Percentiles rank a stretch among this genome's conserved stretches.
Evolutionary conservation across 1,140 invertebrate species (phyloP).

Genomic region (Lutraria rhynchaena): DNA sequence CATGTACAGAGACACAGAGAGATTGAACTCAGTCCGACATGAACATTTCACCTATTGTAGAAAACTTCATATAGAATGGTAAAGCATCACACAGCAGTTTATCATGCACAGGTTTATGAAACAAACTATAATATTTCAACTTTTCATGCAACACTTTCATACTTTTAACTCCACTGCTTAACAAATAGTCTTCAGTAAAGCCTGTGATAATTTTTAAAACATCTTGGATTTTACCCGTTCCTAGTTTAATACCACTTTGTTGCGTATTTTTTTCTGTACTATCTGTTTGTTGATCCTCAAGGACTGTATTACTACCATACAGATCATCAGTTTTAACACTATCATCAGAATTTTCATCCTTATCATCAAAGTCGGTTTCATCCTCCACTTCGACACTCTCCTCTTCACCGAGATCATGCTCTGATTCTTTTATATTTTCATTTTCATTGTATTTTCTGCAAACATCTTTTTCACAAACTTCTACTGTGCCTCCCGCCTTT

Average conservation of each 20-base stretch:
- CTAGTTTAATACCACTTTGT: not conserved
- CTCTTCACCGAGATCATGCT: not conserved
- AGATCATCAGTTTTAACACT: conserved; percentile 6
- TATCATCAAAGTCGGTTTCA: not conserved
- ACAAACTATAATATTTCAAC: conserved; percentile 79
- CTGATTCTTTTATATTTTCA: conserved; percentile 19
- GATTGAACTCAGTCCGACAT: conserved; percentile 14
- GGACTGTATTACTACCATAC: not conserved
- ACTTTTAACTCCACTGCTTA: conserved; percentile 23
- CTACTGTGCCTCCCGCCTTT: not conserved
- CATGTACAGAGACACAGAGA: too few species aligned
- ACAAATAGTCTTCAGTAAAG: conserved; percentile 39
- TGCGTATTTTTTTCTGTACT: conserved; percentile 1
- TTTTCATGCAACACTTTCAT: conserved; percentile 42
- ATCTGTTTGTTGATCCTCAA: conserved; percentile 1
- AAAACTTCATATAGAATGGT: conserved; percentile 88
- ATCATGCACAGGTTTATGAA: conserved; percentile 84
- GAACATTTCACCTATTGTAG: conserved; percentile 87
- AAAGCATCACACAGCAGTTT: conserved; percentile 87
- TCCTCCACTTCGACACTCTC: not conserved
- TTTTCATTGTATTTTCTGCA: conserved; percentile 33
- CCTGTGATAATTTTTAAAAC: conserved; percentile 21
- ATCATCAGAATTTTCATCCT: conserved; percentile 18
- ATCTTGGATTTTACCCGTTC: conserved; percentile 14
- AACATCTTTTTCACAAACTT: conserved; percentile 14